Base-by-base conservation (phyloP, 2,797 vertebrate genomes). In the Bufotes viridis region DNA sequence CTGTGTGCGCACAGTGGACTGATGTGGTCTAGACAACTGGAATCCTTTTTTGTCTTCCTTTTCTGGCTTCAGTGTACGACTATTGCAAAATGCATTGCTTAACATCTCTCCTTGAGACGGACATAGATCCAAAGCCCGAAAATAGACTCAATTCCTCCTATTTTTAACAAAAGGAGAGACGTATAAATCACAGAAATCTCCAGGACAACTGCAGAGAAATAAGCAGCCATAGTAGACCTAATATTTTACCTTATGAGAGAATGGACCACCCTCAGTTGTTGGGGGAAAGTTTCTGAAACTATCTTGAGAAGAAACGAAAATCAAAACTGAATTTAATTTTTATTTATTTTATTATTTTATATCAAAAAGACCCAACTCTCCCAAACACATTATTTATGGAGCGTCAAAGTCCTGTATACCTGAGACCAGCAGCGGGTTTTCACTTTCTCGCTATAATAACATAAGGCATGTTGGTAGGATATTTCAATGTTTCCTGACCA, bases 21-120 rank as follows among this genome's bases (percentile, higher is more conserved):
- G 57, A 78, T 55, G 42, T 29, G 67, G 82, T 88, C 87, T 88
- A 88, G 82, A 86, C 84, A 86, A 86, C n/a, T n/a, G 55, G 29
- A 90, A 89, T 87, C 34, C 75, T 60, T 80, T 61, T 84, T 5
- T 74, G 24, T 70, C 11, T 57, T 18, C 51, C 18, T 49, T 63
- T 85, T 81, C 78, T 86, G 88, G 88, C 88, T 76, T 67, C 70
- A 22, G n/a, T 82, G 7, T 75, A 29, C 51, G 55, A 60, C 34
- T 51, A 82, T 89, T 89, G 79, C 88, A 82, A 89, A 86, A 89
- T 42, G 55, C 67, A 63, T 85, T 85, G 76, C 87, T 85, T 76
- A 85, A 88, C 61, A 79, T 26, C 69, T 67, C 42, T 81, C 22
- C 51, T 74, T 51, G 24, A 89, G 60, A 89, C 53, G 11, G 84